Evolutionary conservation across 2,113 vertebrate genomes (phyloP), one percentile per base, ranked within the genome.

Genomic region (Hiodon alosoides): DNA sequence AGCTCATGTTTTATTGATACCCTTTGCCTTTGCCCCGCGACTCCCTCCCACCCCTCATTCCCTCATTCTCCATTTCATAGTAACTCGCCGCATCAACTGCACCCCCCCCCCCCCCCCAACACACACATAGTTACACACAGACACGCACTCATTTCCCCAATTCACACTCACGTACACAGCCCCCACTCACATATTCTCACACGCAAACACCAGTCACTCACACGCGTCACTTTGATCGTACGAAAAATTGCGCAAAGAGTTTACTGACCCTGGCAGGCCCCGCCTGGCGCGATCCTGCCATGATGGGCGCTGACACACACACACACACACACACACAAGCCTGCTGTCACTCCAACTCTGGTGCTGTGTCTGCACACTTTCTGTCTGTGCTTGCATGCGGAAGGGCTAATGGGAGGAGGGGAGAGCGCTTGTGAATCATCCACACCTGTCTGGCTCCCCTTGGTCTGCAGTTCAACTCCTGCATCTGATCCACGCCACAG

Each of bases 11-110:
- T 92, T 76, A 80, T 79, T 78, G 80, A 78, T 80, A 67, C 62
- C 53, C 48, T 66, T 53, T 31, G 17, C 50, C 54, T 68, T 58
- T 10, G 87, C 86, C 87, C 85, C 85, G 90, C 85, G 85, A 91
- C 3, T 46, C 53, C 48, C 46, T 52, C 16, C 70, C 51, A 4
- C 16, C 11, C 50, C 46, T 17, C 53, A 16, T 53, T 53, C 48
- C 51, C 4, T 17, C 46, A 51, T 16, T 14, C 16, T 11, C 59
- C 58, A 54, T 77, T 60, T 62, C 53, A 58, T 77, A 48, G 17
- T 51, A 53, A 51, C 62, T 60, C 71, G n/a, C n/a, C 62, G 48
- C 16, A 54, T 74, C 54, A 51, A 17, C 16, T 1, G 51, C n/a
- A 57, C 9, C 31, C 16, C 14, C n/a, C 48, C 52, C 17, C 3